These are phyloP conservation scores for Notothenia coriiceps DNA, from an alignment of 2,113 vertebrate genomes.

Conservation along the genomic window DNA sequence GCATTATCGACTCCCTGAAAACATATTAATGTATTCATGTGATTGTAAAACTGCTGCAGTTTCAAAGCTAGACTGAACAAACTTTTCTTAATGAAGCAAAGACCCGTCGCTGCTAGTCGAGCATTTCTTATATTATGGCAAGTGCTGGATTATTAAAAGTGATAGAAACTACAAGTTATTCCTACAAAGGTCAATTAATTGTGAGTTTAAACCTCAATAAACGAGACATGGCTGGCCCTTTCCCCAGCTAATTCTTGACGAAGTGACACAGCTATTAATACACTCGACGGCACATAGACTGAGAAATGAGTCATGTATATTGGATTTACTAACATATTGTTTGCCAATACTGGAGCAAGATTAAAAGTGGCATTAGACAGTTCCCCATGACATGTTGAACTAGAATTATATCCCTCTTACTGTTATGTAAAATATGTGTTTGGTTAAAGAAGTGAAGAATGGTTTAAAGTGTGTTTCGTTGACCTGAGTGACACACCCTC, in stretches of 20 bases:
- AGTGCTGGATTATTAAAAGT: background rate
- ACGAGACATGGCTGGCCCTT: too few species aligned
- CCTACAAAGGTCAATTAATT: background rate
- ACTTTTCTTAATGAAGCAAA: background rate
- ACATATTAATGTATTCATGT: background rate
- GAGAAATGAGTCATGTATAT: slow-evolving; percentile 6
- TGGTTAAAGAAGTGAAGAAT: background rate
- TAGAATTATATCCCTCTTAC: background rate
- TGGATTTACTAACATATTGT: background rate
- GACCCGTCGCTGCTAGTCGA: background rate
- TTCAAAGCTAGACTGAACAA: too few species aligned
- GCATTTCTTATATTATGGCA: background rate
- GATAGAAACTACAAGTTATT: background rate
- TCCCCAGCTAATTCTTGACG: background rate
- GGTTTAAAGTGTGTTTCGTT: background rate
- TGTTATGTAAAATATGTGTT: slow-evolving; percentile 1
- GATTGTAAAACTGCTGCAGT: too few species aligned
- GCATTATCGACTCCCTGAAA: background rate
- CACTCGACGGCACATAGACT: background rate
- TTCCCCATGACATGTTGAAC: background rate
- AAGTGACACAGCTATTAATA: slow-evolving; percentile 14
- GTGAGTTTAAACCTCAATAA: background rate
- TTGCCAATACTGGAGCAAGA: slow-evolving; percentile 7
- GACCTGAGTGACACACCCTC: too few species aligned
- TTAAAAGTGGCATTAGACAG: background rate